A percentile compares a stretch with the other conserved stretches of the same genome.
phyloP scores from a whole-genome alignment of 2,797 vertebrate species.

The Buphagus erythrorhynchus region DNA sequence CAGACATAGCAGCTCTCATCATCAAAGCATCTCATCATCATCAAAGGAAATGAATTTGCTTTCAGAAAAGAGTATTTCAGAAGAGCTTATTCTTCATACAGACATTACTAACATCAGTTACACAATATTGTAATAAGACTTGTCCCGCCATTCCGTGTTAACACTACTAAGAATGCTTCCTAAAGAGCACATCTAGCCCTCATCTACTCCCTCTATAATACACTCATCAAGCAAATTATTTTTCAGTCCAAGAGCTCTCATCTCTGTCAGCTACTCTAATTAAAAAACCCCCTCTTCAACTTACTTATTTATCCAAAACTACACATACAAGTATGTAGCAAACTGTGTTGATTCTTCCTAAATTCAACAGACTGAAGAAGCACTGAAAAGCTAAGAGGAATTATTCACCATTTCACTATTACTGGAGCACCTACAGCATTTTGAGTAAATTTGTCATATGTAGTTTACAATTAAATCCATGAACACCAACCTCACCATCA shows the following conservation, averaged over 20 bases:
- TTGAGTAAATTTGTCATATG: not conserved
- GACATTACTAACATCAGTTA: slow-evolving; percentile 5
- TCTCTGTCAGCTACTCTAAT: not conserved
- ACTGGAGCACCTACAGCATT: not conserved
- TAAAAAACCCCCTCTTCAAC: not conserved
- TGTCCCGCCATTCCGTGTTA: not conserved
- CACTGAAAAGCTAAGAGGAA: not conserved
- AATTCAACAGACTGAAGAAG: not conserved
- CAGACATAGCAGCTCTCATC: slow-evolving; percentile 3
- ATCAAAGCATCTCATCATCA: not conserved
- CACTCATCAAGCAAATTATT: not conserved
- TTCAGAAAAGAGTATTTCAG: slow-evolving; percentile 49
- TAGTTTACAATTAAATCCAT: not conserved
- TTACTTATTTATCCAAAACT: not conserved
- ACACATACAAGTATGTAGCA: not conserved
- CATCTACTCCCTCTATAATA: not conserved
- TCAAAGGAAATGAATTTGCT: slow-evolving; percentile 19
- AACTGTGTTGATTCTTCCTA: not conserved
- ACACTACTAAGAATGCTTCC: not conserved
- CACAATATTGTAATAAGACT: not conserved
- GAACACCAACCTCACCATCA: not conserved
- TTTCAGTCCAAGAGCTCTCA: not conserved
- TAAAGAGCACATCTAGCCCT: not conserved
- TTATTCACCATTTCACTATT: not conserved
- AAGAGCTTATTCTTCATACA: not conserved